phyloP scores from a whole-genome alignment of 2,797 vertebrate genomes.

The Erethizon dorsatum region DNA sequence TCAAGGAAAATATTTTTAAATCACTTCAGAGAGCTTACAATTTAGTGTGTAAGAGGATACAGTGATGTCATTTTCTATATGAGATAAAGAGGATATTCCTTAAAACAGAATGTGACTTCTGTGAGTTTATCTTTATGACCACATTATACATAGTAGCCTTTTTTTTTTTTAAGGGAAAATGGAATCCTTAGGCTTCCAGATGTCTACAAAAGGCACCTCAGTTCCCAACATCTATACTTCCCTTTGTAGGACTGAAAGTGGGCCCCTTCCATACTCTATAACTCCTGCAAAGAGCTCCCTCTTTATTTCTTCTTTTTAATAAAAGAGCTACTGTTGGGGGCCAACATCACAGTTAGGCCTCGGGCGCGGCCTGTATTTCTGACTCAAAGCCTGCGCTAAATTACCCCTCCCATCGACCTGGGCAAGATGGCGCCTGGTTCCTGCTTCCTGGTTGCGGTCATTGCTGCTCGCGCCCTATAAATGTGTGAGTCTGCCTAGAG shows the following conservation, averaged over 20 bases:
- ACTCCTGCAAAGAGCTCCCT: not conserved
- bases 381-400: no score
- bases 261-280: not conserved
- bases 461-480: no score
- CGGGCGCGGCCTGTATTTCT: no score
- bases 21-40: not conserved
- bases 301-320: rapidly evolving
- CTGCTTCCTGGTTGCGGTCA: no score
- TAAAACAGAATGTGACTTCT: not conserved
- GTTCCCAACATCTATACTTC: not conserved
- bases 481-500: no score
- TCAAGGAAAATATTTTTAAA: not conserved
- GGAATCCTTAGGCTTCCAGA: not conserved
- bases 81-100: not conserved
- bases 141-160: not conserved
- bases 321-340: no score
- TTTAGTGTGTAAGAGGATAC: not conserved
- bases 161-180: not conserved
- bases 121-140: not conserved
- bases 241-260: not conserved
- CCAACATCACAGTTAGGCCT: no score
- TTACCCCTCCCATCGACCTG: no score
- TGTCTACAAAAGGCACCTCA: not conserved
- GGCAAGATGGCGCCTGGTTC: no score
- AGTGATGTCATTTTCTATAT: not conserved